A percentile compares a stretch with the other conserved stretches of the same genome.
Evolutionary conservation across 2,797 vertebrate species (phyloP).

Genomic region (Notamacropus eugenii): DNA sequence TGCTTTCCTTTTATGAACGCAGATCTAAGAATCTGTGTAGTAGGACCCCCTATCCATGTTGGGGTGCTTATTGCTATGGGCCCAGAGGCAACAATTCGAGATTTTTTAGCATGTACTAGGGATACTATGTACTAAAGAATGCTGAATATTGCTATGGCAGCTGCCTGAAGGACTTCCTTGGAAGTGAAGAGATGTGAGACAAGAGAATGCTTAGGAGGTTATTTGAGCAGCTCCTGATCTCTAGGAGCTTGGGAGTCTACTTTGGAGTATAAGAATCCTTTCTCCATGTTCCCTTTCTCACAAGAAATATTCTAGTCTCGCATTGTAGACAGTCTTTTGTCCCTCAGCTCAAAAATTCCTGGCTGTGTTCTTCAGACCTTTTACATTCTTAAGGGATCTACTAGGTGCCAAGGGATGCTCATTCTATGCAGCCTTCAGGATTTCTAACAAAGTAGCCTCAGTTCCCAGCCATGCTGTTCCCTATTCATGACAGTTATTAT

Average conservation of each 20-base stretch:
- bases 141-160: not conserved
- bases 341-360: not conserved
- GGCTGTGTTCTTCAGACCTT: constrained; percentile 2
- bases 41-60: too few species aligned
- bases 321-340: not conserved
- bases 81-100: not conserved
- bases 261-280: not conserved
- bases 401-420: not conserved
- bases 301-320: not conserved
- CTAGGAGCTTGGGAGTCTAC: not conserved
- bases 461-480: not conserved
- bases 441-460: not conserved
- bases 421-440: not conserved
- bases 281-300: not conserved
- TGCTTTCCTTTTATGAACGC: too few species aligned
- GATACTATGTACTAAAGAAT: not conserved
- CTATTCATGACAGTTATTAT: not conserved
- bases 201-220: not conserved
- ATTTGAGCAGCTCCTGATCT: not conserved
- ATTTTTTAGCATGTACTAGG: not conserved
- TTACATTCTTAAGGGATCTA: not conserved
- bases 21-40: too few species aligned
- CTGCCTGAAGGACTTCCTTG: not conserved
- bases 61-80: too few species aligned
- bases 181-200: not conserved